Percentiles rank a stretch among this genome's conserved stretches.
Evolutionary conservation across 2,113 vertebrate species (phyloP).

Genomic region (Halichoerus grypus): DNA sequence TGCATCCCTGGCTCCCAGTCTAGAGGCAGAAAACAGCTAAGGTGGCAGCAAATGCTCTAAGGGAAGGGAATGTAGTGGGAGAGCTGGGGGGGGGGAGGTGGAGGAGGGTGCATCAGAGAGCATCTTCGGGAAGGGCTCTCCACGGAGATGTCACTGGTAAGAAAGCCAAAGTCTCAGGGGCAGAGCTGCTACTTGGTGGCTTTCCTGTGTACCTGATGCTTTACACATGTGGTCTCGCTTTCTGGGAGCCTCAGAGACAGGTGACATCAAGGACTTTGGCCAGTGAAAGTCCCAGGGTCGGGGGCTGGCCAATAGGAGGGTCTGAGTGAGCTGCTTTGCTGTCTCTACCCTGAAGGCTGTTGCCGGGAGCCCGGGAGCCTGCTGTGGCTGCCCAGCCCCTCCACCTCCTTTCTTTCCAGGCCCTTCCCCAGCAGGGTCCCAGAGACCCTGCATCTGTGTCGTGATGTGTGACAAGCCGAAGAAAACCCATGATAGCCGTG

Average conservation of each 20-base stretch:
- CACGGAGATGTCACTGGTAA: not conserved
- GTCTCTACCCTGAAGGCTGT: not conserved
- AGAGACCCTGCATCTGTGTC: not conserved
- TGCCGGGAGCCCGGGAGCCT: not conserved
- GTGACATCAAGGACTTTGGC: conserved; percentile 69
- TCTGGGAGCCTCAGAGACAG: conserved; percentile 57
- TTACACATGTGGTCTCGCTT: not conserved
- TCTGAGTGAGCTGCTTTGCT: not conserved
- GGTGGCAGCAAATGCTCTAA: not conserved
- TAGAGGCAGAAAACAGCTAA: conserved; percentile 40
- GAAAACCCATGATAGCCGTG: not conserved
- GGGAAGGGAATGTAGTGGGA: not conserved
- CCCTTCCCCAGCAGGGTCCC: not conserved
- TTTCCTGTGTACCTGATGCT: not conserved
- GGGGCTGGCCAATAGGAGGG: not conserved
- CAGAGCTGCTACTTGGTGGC: not conserved
- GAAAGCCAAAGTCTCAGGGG: not conserved
- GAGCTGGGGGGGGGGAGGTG: not conserved
- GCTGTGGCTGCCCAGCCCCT: not conserved
- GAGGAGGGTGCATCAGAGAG: not conserved
- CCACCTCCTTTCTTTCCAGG: conserved; percentile 19
- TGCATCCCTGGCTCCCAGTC: not conserved
- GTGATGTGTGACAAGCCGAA: conserved; percentile 14
- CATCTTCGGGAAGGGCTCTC: not conserved
- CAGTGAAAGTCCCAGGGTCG: conserved; percentile 2